Percentiles rank a stretch among this genome's conserved stretches.
phyloP scores from a whole-genome alignment of 2,113 vertebrate species.

The Colaptes auratus region DNA sequence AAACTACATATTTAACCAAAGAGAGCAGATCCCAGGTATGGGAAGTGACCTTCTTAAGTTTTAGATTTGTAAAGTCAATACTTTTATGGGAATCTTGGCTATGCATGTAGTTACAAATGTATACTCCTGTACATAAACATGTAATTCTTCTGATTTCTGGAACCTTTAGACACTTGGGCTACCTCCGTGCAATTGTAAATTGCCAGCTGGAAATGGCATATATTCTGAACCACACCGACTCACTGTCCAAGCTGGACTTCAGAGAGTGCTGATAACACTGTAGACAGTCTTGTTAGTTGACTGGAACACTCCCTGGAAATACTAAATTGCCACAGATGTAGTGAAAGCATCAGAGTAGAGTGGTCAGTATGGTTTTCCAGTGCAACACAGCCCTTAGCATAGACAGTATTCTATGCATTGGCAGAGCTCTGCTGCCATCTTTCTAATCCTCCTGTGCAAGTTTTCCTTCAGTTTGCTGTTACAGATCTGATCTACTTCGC shows the following conservation, averaged over 20 bases:
- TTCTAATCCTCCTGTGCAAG: background rate
- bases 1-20: background rate
- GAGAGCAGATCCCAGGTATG: rapidly evolving
- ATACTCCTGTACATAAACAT: background rate
- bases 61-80: background rate
- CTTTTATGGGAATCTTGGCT: background rate
- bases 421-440: background rate
- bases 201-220: background rate
- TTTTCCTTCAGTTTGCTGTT: background rate
- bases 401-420: rapidly evolving
- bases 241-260: background rate
- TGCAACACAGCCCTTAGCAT: background rate
- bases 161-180: background rate
- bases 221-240: background rate
- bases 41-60: background rate
- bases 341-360: background rate
- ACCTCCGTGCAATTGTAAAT: background rate
- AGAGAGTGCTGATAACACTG: background rate
- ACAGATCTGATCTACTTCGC: background rate
- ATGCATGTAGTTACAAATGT: background rate
- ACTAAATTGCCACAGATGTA: background rate
- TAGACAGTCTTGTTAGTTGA: background rate
- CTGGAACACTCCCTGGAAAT: background rate
- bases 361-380: background rate
- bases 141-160: background rate